Evolutionary conservation across 2,888 invertebrate species (phyloP), one percentile per base, ranked within the genome.

Genomic region (Oscheius sp.): DNA sequence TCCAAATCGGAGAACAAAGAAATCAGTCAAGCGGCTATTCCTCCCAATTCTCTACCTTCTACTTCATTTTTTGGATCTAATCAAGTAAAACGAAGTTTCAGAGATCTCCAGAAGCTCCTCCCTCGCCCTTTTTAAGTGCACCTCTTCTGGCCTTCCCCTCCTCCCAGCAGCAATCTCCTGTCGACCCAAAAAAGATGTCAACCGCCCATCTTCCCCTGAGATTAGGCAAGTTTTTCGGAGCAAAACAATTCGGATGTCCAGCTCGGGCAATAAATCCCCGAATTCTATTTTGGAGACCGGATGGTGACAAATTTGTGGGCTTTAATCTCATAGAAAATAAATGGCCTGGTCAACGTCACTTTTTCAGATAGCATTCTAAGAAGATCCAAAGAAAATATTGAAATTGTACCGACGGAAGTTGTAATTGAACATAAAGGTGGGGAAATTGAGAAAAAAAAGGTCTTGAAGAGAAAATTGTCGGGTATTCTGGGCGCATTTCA

Each of bases 361-460:
- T 69, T 72, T 79, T 27, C 72, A 77, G 80, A 77, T 21, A 61
- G 74, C 53, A 72, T 77, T 41, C 75, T 80, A 1, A 75, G 80
- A 1, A 66, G 78, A 43, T 80, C 80, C 27, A 78, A 75, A n/a
- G 80, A 80, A 58, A 69, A 78, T 35, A 77, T 80, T 18, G 80
- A 80, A 49, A 78, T 80, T 46, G 80, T 80, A 1, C 80, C 80
- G 18, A 76, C 76, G 27, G 80, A 80, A 55, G 76, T 76, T 18
- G 78, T 78, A 21, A 73, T 80, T 23, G 76, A 80, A 52, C 80
- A 80, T 46, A 78, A 80, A 70, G 76, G 80, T 80, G n/a, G 66
- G 35, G 35, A 35, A 35, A 35, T 6, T 6, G 35, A 6, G 35
- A 74, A 35, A n/a, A n/a, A n/a, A n/a, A n/a, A n/a, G n/a, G n/a